Conservation (phyloP, 1,140 invertebrate species). For the Drosophila neocordata region DNA sequence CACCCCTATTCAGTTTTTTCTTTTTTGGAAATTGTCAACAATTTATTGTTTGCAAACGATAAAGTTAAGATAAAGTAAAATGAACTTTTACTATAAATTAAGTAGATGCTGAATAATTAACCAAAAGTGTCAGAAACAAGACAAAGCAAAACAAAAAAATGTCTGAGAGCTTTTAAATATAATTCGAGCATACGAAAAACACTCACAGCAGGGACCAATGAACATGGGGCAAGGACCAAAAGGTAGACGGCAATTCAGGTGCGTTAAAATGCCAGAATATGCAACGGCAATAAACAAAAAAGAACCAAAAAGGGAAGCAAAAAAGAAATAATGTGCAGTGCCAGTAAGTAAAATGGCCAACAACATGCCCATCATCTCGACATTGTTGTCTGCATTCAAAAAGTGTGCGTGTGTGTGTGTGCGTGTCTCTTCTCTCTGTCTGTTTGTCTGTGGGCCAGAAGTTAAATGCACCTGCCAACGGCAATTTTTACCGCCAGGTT, state of each 20-base stretch:
- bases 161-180: constrained; percentile 44
- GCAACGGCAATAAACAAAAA: constrained; percentile 32
- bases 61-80: constrained; percentile 46
- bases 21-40: background rate
- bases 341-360: constrained; percentile 48
- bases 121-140: constrained; percentile 27
- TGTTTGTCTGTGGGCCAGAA: constrained; percentile 70
- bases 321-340: constrained; percentile 56
- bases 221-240: background rate
- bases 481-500: constrained; percentile 33
- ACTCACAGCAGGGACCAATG: background rate
- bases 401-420: constrained; percentile 33
- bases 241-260: constrained; percentile 4
- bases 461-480: constrained; percentile 77
- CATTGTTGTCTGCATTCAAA: constrained; percentile 62
- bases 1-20: too few relatives aligned
- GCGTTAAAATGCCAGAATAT: constrained; percentile 18
- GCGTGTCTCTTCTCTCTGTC: too few relatives aligned
- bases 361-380: constrained; percentile 41
- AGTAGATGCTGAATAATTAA: constrained; percentile 56
- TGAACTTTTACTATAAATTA: constrained; percentile 63
- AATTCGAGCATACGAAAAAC: constrained; percentile 16
- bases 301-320: constrained; percentile 53
- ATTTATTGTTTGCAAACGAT: constrained; percentile 1
- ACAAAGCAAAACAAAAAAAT: constrained; percentile 27